These are phyloP conservation scores for Spisula solida DNA, from an alignment of 2,888 invertebrate species.

Conservation along the genomic window DNA sequence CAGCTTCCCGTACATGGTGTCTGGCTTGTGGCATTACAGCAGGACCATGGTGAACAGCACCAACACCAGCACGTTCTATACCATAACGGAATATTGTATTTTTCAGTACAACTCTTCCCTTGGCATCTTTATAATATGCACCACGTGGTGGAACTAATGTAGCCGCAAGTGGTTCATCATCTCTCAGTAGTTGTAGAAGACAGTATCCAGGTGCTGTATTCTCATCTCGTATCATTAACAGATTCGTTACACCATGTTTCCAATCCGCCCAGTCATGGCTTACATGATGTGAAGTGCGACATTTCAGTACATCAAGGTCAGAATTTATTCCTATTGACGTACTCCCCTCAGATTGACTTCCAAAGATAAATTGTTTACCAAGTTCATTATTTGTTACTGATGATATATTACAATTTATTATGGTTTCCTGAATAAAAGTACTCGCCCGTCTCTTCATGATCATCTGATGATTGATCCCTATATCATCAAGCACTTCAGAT, in stretches of 20 bases:
- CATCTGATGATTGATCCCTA: not conserved
- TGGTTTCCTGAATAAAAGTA: not conserved
- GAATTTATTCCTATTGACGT: slow-evolving; percentile 20
- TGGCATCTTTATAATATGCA: not conserved
- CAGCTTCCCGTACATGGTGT: not conserved
- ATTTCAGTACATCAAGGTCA: not conserved
- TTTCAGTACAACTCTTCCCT: slow-evolving; percentile 12
- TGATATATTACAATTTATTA: not conserved
- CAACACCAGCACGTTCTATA: not conserved
- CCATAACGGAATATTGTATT: not conserved
- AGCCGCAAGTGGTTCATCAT: not conserved
- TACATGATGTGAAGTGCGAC: not conserved
- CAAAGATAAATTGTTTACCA: not conserved
- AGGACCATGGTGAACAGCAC: slow-evolving; percentile 20
- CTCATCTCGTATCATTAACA: slow-evolving; percentile 31
- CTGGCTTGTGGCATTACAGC: not conserved
- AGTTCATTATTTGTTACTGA: not conserved
- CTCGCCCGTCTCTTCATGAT: not conserved
- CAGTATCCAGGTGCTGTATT: slow-evolving; percentile 8
- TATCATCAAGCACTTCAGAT: not conserved
- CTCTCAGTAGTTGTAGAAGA: not conserved
- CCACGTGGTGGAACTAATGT: not conserved
- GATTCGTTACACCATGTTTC: slow-evolving; percentile 15
- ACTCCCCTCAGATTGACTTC: not conserved
- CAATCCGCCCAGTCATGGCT: slow-evolving; percentile 25